Percentiles rank a stretch among this genome's conserved stretches.
These are phyloP conservation scores for Cyclargus thomasi DNA, from an alignment of 1,140 invertebrate genomes.

Conservation along the genomic window DNA sequence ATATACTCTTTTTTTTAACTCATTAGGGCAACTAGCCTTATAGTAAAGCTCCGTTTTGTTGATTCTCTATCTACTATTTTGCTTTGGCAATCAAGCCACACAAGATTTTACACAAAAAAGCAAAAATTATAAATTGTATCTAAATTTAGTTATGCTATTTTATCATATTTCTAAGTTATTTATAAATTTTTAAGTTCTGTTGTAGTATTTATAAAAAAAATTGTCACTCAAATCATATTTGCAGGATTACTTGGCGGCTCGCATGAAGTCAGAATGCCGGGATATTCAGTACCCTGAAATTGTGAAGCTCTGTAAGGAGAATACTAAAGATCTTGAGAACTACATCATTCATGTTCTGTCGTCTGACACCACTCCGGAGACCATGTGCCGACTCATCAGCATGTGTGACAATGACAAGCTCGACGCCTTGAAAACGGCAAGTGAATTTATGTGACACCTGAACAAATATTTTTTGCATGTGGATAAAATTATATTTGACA, in stretches of 20 bases:
- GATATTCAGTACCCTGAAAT: conserved; percentile 37
- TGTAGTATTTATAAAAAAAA: too few relatives aligned
- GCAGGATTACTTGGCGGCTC: conserved; percentile 50
- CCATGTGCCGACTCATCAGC: conserved; percentile 52
- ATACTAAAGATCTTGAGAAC: conserved; percentile 40
- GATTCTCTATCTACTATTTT: too few relatives aligned
- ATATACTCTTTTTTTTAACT: too few relatives aligned
- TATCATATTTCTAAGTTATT: too few relatives aligned
- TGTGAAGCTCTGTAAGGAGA: conserved; percentile 44
- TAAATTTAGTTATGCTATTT: too few relatives aligned
- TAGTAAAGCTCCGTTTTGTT: too few relatives aligned
- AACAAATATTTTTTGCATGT: not conserved
- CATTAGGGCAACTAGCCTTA: too few relatives aligned
- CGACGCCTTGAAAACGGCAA: conserved; percentile 36
- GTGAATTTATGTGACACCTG: conserved; percentile 18
- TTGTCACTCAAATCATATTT: not conserved
- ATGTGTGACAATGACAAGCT: conserved; percentile 61
- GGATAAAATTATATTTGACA: not conserved
- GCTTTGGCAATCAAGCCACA: too few relatives aligned
- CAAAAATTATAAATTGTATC: too few relatives aligned
- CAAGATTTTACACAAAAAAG: too few relatives aligned
- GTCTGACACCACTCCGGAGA: conserved; percentile 45
- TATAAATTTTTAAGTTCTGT: too few relatives aligned
- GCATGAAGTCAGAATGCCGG: conserved; percentile 44
- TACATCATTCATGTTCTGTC: conserved; percentile 49